Percentiles rank a stretch among this genome's conserved stretches.
Evolutionary conservation across 1,140 invertebrate species (phyloP).

Genomic region (Drosophila pandora): DNA sequence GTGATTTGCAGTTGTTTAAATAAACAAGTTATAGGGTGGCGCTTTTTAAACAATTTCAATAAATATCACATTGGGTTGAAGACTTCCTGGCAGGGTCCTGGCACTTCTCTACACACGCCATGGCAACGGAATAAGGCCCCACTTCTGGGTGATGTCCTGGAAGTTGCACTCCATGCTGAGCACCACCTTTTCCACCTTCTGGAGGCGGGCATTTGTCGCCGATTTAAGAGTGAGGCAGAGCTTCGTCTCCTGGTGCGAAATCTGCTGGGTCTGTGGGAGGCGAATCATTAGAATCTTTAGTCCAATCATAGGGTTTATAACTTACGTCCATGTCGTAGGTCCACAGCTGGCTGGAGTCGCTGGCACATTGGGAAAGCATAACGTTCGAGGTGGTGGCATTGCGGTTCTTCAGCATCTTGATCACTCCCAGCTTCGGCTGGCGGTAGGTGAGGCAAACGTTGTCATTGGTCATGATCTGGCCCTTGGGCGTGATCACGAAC

Average conservation of each 20-base stretch:
- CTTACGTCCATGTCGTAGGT: constrained; percentile 82
- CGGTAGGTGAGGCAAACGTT: constrained; percentile 78
- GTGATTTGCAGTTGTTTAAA: constrained; percentile 26
- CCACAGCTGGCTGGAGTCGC: constrained; percentile 68
- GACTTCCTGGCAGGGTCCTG: constrained; percentile 54
- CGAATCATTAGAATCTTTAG: not conserved
- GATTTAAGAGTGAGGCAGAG: constrained; percentile 76
- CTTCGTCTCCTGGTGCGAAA: constrained; percentile 70
- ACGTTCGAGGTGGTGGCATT: constrained; percentile 74
- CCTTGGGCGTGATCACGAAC: constrained; percentile 89
- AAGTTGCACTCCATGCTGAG: constrained; percentile 70
- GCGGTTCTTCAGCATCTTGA: constrained; percentile 66
- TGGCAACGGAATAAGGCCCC: constrained; percentile 79
- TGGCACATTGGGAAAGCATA: constrained; percentile 66
- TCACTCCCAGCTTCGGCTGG: constrained; percentile 54
- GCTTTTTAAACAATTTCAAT: constrained; percentile 72
- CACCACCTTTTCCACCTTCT: constrained; percentile 73
- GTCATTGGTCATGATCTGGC: constrained; percentile 84
- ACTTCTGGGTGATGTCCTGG: constrained; percentile 81
- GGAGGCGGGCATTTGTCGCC: constrained; percentile 54
- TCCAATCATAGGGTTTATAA: not conserved
- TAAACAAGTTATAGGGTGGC: constrained; percentile 50
- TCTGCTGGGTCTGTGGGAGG: constrained; percentile 72
- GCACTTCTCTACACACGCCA: constrained; percentile 70
- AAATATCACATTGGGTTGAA: constrained; percentile 78